Evolutionary conservation across 2,888 invertebrate genomes (phyloP), one percentile per base, ranked within the genome.

Genomic region (Axea sp.): DNA sequence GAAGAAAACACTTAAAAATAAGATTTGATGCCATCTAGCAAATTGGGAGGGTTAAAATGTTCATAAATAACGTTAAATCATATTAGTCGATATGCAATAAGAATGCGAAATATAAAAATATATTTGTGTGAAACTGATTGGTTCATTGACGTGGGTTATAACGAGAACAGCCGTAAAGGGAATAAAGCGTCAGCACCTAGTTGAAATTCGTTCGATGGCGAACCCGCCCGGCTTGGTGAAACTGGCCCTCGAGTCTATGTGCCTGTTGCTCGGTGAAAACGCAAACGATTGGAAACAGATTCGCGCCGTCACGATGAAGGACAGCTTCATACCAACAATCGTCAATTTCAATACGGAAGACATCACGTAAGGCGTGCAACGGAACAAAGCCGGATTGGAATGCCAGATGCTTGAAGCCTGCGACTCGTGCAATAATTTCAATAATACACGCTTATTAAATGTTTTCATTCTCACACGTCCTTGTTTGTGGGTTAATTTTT

Each of bases 141-240:
- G n/a, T n/a, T n/a, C n/a, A n/a, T 30, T 60, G 0, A 43, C 45
- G 14, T 31, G 14, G 5, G 24, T 51, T 49, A 57, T 71, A 62
- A 75, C 76, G 78, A 82, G 81, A 79, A 71, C 88, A 93, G 96
- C 97, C 86, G 98, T 98, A 86, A 95, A 96, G 88, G 95, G 95
- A 79, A 98, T 98, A 90, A 96, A 96, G 92, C 97, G 97, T 89
- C 96, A 96, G 88, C 96, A 98, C 88, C 90, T 98, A 84, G 96
- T 97, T 73, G 98, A 98, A 88, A 95, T 98, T 78, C 92, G 96
- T 75, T 95, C 97, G 17, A 96, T 98, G 95, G 95, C 95, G 75
- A 96, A 96, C 90, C 98, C 98, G 65, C 97, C 98, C 47, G 92
- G 93, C 53, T 92, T 94, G 77, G 97, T 98, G 77, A 97, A 97